Base-by-base conservation (phyloP, 2,797 vertebrate species). In the Anableps anableps region DNA sequence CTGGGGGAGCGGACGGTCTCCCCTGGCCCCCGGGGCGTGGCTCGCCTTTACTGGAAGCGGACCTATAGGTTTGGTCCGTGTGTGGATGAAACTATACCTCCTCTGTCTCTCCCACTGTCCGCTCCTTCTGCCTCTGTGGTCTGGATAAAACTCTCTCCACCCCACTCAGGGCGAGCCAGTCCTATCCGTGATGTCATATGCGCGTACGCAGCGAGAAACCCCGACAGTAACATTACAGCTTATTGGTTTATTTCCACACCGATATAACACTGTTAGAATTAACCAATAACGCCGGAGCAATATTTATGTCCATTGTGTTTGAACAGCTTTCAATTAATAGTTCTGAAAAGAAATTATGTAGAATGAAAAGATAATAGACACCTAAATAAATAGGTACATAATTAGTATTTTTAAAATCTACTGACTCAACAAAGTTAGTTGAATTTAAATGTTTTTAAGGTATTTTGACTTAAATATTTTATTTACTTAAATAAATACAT, bases 121-220 rank as follows among this genome's bases (percentile, higher is more conserved):
- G 72, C 86, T 88, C 80, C 76, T 51, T 72, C 83, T 93, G 77
- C 76, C 82, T 82, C 80, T 80, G 86, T 76, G 83, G 86, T 79
- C 84, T 83, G 84, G 79, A 29, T 82, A 87, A 66, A 85, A 90
- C 85, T 86, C 93, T 94, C 93, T 94, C 92, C 94, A 89, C 86
- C 91, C 91, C 80, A 82, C 81, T 79, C 86, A 76, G 79, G 85
- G 88, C 47, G 90, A 93, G 94, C 91, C 93, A 93, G 88, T 92
- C 94, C 94, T 84, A 85, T 80, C 83, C 79, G 84, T 94, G 95
- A 95, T 94, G 94, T 93, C 92, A 91, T 91, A 80, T 60, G 68
- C 76, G 79, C 68, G 71, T 81, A 86, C 77, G 82, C 82, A 81
- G 78, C 11, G 7, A 45, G 19, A 26, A 64, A 75, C 60, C 34